Evolutionary conservation across 2,113 vertebrate genomes (phyloP).

Genomic region (Brachypteracias leptosomus): DNA sequence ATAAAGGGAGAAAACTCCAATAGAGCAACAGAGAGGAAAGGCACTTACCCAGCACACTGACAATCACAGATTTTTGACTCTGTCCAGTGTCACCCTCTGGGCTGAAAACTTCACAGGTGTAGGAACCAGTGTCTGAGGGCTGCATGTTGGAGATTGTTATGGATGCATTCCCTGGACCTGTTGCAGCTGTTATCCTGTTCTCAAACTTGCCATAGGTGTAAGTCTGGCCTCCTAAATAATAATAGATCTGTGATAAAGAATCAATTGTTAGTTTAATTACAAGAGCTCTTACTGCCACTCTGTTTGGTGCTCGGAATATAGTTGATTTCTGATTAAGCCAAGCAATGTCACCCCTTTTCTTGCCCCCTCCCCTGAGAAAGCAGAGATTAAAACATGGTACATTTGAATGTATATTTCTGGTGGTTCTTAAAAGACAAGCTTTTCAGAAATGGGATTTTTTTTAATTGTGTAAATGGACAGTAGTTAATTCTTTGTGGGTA

Average conservation of each 20-base stretch:
- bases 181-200: conserved; percentile 72
- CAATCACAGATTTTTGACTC: conserved; percentile 70
- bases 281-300: not conserved
- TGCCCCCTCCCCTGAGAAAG: not conserved
- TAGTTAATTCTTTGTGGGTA: not conserved
- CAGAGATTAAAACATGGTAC: not conserved
- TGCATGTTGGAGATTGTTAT: conserved; percentile 82
- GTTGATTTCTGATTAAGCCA: not conserved
- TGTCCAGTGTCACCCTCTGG: conserved; percentile 64
- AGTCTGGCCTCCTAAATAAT: conserved; percentile 56
- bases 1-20: not conserved
- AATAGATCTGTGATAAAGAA: conserved; percentile 76
- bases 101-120: conserved; percentile 84
- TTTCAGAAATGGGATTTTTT: not conserved
- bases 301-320: not conserved
- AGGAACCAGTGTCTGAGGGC: conserved; percentile 78
- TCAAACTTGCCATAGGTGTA: conserved; percentile 57
- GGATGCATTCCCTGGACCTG: conserved; percentile 76
- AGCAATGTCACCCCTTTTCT: not conserved
- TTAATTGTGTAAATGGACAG: not conserved
- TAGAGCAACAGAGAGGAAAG: not conserved
- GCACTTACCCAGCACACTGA: conserved; percentile 81
- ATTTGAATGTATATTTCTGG: not conserved
- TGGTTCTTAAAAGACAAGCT: not conserved
- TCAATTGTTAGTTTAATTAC: conserved; percentile 3